Conservation (phyloP, 2,888 invertebrate species). For the Aphodius sticticus region DNA sequence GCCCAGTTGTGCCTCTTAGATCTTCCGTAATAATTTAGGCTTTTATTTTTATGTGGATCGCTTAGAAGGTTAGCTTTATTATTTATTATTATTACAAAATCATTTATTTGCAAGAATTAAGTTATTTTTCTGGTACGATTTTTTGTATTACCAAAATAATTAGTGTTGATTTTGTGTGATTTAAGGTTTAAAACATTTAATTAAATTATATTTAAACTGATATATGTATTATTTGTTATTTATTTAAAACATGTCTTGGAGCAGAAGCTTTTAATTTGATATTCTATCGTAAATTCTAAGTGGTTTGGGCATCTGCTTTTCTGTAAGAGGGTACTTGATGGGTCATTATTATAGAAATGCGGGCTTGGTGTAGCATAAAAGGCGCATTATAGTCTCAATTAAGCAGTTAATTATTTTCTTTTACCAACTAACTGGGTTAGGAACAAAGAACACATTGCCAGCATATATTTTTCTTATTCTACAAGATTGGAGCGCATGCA, state of each 20-base stretch:
- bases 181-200: too few species aligned
- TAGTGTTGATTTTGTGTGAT: too few species aligned
- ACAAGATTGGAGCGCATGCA: not conserved
- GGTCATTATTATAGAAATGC: not conserved
- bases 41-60: not conserved
- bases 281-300: not conserved
- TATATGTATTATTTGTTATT: too few species aligned
- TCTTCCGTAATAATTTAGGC: not conserved
- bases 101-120: too few species aligned
- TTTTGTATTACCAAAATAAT: too few species aligned
- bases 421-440: not conserved
- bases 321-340: not conserved
- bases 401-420: not conserved
- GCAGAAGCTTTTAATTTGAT: too few species aligned
- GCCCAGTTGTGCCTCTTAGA: not conserved
- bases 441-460: not conserved
- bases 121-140: too few species aligned
- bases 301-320: not conserved
- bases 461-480: not conserved
- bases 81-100: too few species aligned
- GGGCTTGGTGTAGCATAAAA: not conserved
- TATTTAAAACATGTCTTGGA: too few species aligned
- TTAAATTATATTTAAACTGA: too few species aligned
- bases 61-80: not conserved
- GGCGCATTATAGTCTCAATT: not conserved